Conservation (phyloP, 1,140 invertebrate genomes). For the Sipha flava region DNA sequence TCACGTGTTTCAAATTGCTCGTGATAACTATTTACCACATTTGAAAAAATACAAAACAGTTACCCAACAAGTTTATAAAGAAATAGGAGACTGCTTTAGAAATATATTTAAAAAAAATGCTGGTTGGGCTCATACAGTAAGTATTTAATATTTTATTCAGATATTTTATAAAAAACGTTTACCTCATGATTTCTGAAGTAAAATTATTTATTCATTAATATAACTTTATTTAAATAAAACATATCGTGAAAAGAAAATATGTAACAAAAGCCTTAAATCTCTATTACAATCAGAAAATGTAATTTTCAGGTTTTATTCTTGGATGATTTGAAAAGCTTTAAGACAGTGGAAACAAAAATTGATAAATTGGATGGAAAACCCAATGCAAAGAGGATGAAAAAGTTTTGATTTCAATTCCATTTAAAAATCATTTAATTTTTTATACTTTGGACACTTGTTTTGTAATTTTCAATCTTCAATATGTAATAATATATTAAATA, state of each 20-base stretch:
- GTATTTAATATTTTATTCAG: constrained; percentile 35
- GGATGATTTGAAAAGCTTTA: constrained; percentile 17
- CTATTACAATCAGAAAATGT: background rate
- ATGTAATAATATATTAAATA: background rate
- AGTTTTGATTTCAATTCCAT: background rate
- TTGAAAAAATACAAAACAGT: constrained; percentile 67
- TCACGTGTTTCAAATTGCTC: constrained; percentile 89
- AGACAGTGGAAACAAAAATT: background rate
- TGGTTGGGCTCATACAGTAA: constrained; percentile 92
- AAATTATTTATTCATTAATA: no score
- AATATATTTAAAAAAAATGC: constrained; percentile 75
- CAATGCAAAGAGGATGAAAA: background rate
- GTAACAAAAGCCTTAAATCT: no score
- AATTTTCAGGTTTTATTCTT: constrained; percentile 19
- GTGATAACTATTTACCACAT: constrained; percentile 70
- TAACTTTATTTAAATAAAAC: no score
- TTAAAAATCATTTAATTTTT: background rate
- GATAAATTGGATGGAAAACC: background rate
- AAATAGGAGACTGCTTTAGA: constrained; percentile 76
- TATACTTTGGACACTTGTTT: background rate
- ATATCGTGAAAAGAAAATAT: no score
- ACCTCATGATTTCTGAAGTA: no score
- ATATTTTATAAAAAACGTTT: background rate
- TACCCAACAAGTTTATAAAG: constrained; percentile 71
- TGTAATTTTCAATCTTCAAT: background rate